Evolutionary conservation across 2,113 vertebrate species (phyloP), one percentile per base, ranked within the genome.

Genomic region (Dasypus novemcinctus): DNA sequence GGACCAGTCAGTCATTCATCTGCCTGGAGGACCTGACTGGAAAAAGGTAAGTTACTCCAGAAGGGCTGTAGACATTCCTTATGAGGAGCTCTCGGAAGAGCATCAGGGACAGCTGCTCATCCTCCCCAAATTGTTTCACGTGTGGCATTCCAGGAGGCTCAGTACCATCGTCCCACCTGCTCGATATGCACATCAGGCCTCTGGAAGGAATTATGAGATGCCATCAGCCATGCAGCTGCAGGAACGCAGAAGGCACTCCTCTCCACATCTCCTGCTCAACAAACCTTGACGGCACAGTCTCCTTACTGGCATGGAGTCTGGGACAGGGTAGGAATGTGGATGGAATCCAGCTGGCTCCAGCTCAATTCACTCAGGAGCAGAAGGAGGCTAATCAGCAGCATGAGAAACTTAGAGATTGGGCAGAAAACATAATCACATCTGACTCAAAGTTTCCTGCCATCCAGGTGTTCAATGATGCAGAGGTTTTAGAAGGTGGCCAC

Each of bases 241-340:
- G 25, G 57, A 46, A 63, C 25, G 41, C 36, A 82, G 71, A 76
- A 4, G 49, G n/a, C 27, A 18, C 21, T 61, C 23, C 2, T 66
- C 81, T 78, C 68, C 91, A 54, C 13, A 49, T 82, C 68, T 94
- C 38, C 71, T 85, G 91, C 41, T 91, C 78, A 93, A 69, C 82
- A 80, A 91, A 54, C 72, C 91, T 96, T 57, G 41, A 91, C 20
- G 52, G 13, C 5, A 5, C 13, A 21, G 27, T 76, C 72, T 61
- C 27, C 8, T 52, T 31, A 0, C 15, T 41, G 78, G 46, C 27
- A 31, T 63, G 23, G 31, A 92, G 66, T 72, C 33, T 59, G 18
- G 20, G 43, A 74, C 41, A 78, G 63, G 66, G 46, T 49, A 69
- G 54, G n/a, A 82, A 86, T n/a, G 38, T 38, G 36, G 33, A 81